Base-by-base conservation (phyloP, 2,113 vertebrate species). In the Rhipidura dahli region DNA sequence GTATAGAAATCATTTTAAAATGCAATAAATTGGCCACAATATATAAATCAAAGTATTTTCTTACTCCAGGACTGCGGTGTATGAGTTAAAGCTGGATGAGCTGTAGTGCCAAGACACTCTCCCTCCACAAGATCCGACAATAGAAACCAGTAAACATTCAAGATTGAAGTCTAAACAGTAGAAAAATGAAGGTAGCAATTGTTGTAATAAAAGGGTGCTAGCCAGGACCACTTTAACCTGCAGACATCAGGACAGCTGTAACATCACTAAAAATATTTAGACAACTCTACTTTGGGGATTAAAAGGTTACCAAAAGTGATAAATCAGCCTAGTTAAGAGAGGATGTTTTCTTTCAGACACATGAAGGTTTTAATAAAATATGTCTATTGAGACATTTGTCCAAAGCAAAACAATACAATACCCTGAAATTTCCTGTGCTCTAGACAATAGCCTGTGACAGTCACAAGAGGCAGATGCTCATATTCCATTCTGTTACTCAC, bases 111-210 rank as follows among this genome's bases (percentile, higher is more conserved):
- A 78, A 90, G 73, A 79, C 61, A n/a, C 73, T 92, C 59, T 57
- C 86, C 60, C 89, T 94, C 93, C 83, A 75, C 49, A 66, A 94
- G 30, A 96, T 39, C 83, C 13, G 7, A 93, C 53, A 47, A 89
- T 16, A 95, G 79, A 92, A 94, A 93, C 63, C 4, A 0, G 87
- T 93, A 93, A 93, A 96, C 89, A 86, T 95, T 92, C 78, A 92
- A 83, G 90, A 91, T 85, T 80, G 37, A 95, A 92, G 82, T 95
- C 97, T 42, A 95, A 97, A 97, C 79, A 91, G 90, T 88, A 96
- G 83, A 97, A 94, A 95, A 94, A 83, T 72, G 65, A 97, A 96
- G 91, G 90, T 84, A 91, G 75, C 72, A 63, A 54, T 9, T 83
- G 68, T 71, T 83, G 63, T 54, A 90, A 63, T 50, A 90, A 57